Evolutionary conservation across 2,888 invertebrate species (phyloP), one percentile per base, ranked within the genome.

Genomic region (Calameuta filiformis): DNA sequence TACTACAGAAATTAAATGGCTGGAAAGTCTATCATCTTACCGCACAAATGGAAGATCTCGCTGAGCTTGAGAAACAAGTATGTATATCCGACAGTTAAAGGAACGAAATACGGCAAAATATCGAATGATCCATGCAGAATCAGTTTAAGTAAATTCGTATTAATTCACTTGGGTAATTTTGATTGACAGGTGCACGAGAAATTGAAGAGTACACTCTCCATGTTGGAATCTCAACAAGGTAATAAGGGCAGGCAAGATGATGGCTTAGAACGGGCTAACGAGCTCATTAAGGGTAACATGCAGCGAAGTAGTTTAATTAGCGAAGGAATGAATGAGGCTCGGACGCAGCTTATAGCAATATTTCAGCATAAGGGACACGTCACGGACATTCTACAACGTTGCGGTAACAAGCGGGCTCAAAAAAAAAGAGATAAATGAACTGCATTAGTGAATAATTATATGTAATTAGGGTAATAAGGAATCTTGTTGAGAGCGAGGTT

Each of bases 21-120:
- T 98, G 98, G 98, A 98, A 98, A 92, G 94, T 98, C 80, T 95
- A 97, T 92, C 98, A 98, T 91, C 94, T 98, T 85, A 96, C 96
- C 69, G 95, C 97, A 73, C 98, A 98, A 93, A 96, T 98, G 95
- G 97, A 98, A 88, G 97, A 98, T 91, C 92, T 98, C 94, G 98
- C 91, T 4, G 89, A 91, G 74, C 83, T 89, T 78, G 91, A 91
- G 76, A 91, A 90, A 83, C 89, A 90, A 83, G 91, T 91, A 83
- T 75, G 76, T 71, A 23, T 31, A 31, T 75, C 37, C 37, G 23
- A 40, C 9, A 23, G 40, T 56, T 2, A 56, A 23, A 23, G 56
- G 9, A 56, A 23, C 9, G 9, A 56, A 23, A 9, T 23, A 1
- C 23, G 23, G 1, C 9, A 23, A 40, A 40, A 15, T 40, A 12